Percentiles rank a stretch among this genome's conserved stretches.
Conservation (phyloP, 2,888 invertebrate genomes). For the Cheilosia pagana region DNA sequence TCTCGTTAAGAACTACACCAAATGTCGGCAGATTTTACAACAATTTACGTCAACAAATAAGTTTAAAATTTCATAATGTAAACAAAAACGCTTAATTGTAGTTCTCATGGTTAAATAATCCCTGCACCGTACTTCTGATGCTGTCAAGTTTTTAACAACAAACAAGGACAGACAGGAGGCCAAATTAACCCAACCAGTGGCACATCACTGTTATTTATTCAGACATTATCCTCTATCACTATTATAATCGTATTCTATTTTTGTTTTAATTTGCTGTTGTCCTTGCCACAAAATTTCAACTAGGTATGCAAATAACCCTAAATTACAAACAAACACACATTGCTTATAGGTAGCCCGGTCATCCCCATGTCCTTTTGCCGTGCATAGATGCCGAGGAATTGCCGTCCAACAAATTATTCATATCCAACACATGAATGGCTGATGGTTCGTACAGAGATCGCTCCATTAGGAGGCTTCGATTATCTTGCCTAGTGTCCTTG, state of each 20-base stretch:
- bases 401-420: slow-evolving; percentile 57
- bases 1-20: too few species aligned
- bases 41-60: too few species aligned
- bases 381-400: slow-evolving; percentile 28
- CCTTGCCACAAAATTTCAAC: slow-evolving; percentile 29
- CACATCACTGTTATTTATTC: slow-evolving; percentile 22
- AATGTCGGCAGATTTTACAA: too few species aligned
- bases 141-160: not conserved
- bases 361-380: slow-evolving; percentile 56
- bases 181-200: not conserved
- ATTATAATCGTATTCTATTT: not conserved
- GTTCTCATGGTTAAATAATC: not conserved
- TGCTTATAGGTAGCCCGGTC: not conserved
- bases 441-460: slow-evolving; percentile 44
- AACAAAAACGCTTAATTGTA: too few species aligned
- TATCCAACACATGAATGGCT: slow-evolving; percentile 31
- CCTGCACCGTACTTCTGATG: not conserved
- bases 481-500: slow-evolving; percentile 52
- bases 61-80: too few species aligned
- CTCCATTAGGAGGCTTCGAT: slow-evolving; percentile 60
- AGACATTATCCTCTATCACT: slow-evolving; percentile 32
- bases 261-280: slow-evolving; percentile 15
- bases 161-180: too few species aligned
- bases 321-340: slow-evolving; percentile 41
- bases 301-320: slow-evolving; percentile 37